A percentile compares a stretch with the other conserved stretches of the same genome.
phyloP scores from a whole-genome alignment of 1,140 invertebrate genomes.

The Zelostemma sp. region DNA sequence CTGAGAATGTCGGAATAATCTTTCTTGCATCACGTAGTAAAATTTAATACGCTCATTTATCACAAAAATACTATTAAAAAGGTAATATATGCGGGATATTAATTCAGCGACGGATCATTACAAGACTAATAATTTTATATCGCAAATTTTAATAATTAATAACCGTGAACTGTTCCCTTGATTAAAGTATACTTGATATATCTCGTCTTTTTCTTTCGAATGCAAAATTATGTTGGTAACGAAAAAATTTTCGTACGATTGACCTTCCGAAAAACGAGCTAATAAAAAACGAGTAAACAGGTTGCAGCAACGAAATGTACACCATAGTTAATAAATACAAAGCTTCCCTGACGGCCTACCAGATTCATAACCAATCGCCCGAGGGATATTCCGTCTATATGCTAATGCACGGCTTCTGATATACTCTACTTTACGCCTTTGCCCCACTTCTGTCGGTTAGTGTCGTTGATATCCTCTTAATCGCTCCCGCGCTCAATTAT shows the following conservation, averaged over 20 bases:
- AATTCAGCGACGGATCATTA: neutral
- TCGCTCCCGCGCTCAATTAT: slow-evolving; percentile 47
- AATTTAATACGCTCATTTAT: slow-evolving; percentile 1
- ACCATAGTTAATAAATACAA: slow-evolving; percentile 66
- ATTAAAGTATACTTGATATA: neutral
- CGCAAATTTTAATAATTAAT: slow-evolving; percentile 2
- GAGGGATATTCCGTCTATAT: slow-evolving; percentile 66
- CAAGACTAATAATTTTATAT: neutral
- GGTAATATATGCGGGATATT: neutral
- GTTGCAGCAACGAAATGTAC: slow-evolving; percentile 56
- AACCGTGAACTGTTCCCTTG: neutral
- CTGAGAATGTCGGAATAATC: neutral
- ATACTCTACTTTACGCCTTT: slow-evolving; percentile 62
- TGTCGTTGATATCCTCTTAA: slow-evolving; percentile 48
- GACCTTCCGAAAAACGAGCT: slow-evolving; percentile 21
- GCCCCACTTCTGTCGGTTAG: slow-evolving; percentile 45
- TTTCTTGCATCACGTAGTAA: neutral
- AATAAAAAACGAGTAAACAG: slow-evolving; percentile 38
- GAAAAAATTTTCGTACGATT: slow-evolving; percentile 21
- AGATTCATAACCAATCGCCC: slow-evolving; percentile 54
- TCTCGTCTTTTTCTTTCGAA: neutral
- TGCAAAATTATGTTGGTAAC: too few relatives aligned
- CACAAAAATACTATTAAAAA: slow-evolving; percentile 1
- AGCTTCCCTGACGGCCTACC: slow-evolving; percentile 47
- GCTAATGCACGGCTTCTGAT: slow-evolving; percentile 67